A percentile compares a stretch with the other conserved stretches of the same genome.
Conservation (phyloP, 2,888 invertebrate genomes). For the Phragmatobia fuliginosa region DNA sequence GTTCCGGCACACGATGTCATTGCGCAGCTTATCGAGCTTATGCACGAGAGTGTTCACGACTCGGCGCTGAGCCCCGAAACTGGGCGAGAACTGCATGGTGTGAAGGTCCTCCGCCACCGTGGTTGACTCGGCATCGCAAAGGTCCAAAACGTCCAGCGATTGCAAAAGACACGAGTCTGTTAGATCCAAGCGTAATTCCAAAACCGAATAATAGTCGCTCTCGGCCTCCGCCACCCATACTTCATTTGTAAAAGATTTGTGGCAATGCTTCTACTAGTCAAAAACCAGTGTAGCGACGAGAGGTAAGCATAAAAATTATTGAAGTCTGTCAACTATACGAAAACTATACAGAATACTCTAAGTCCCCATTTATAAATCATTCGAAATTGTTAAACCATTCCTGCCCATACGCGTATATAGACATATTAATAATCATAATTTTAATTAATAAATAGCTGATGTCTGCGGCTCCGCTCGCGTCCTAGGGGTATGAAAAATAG, state of each 20-base stretch:
- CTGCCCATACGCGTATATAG: too few relatives aligned
- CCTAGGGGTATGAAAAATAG: too few relatives aligned
- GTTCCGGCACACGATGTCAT: conserved; percentile 92
- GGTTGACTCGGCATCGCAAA: conserved; percentile 70
- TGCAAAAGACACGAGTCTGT: conserved; percentile 52
- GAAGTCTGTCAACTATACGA: neutral
- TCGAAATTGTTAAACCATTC: too few relatives aligned
- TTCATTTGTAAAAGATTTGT: conserved; percentile 65
- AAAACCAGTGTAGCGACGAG: conserved; percentile 77
- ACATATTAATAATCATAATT: too few relatives aligned
- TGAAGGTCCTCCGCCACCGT: conserved; percentile 76
- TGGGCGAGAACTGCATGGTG: conserved; percentile 92
- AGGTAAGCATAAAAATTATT: conserved; percentile 58
- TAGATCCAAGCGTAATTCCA: conserved; percentile 67
- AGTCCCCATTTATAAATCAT: too few relatives aligned
- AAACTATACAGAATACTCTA: too few relatives aligned
- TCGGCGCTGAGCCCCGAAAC: conserved; percentile 90
- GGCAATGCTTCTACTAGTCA: conserved; percentile 81
- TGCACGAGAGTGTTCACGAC: conserved; percentile 93
- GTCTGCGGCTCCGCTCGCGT: too few relatives aligned
- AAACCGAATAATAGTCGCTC: conserved; percentile 71
- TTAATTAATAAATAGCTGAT: too few relatives aligned
- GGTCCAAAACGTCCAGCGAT: conserved; percentile 42
- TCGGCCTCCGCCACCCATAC: conserved; percentile 80
- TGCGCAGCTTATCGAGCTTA: conserved; percentile 97